A percentile compares a stretch with the other conserved stretches of the same genome.
Evolutionary conservation across 2,797 vertebrate genomes (phyloP).

Genomic region (Hoplostethus mediterraneus): DNA sequence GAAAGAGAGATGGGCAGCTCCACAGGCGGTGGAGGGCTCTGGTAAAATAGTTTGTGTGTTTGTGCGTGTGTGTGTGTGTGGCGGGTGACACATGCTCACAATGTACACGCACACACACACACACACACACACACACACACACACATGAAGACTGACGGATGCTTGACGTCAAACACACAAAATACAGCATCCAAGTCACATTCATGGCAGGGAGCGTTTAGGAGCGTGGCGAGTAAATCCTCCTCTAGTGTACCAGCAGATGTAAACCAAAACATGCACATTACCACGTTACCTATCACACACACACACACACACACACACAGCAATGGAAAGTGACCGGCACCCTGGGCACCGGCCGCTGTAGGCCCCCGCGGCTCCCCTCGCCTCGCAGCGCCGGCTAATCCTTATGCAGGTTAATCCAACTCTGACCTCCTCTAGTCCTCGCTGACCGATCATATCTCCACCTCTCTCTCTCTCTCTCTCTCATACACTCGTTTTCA

Average conservation of each 20-base stretch:
- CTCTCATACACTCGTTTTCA: constrained; percentile 55
- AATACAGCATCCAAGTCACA: constrained; percentile 34
- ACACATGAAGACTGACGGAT: constrained; percentile 56
- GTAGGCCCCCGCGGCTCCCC: constrained; percentile 63
- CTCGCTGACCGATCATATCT: constrained; percentile 85
- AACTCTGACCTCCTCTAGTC: constrained; percentile 86
- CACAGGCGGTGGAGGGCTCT: constrained; percentile 71
- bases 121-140: constrained; percentile 62
- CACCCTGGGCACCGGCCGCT: constrained; percentile 73
- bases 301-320: constrained; percentile 36
- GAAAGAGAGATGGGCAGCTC: constrained; percentile 77
- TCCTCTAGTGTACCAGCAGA: not conserved
- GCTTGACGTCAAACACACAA: constrained; percentile 75
- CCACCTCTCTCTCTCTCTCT: constrained; percentile 39
- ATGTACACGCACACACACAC: constrained; percentile 68
- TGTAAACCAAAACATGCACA: not conserved
- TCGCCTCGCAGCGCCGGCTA: constrained; percentile 73
- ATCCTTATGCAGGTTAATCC: constrained; percentile 89
- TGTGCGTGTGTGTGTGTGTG: constrained; percentile 59
- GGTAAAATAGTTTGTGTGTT: constrained; percentile 60
- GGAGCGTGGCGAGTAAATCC: not conserved
- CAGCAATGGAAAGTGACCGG: constrained; percentile 58
- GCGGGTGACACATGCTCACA: constrained; percentile 68
- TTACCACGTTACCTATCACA: constrained; percentile 27
- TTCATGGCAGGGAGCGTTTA: constrained; percentile 61